A percentile compares a stretch with the other conserved stretches of the same genome.
These are phyloP conservation scores for Torymus aiolomorphi DNA, from an alignment of 2,888 invertebrate genomes.

Conservation along the genomic window DNA sequence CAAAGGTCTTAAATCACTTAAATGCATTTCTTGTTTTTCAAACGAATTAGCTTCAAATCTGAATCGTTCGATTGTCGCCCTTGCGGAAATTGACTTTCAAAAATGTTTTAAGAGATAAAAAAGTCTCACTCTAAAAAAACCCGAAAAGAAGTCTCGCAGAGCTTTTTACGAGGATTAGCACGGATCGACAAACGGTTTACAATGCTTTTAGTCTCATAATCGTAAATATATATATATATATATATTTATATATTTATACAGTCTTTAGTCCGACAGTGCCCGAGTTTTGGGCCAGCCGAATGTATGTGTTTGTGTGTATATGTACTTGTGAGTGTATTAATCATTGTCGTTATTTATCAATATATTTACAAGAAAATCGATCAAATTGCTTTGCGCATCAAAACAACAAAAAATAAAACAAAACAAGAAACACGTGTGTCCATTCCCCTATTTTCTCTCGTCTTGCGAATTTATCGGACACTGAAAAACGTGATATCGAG, in stretches of 20 bases:
- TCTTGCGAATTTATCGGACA: constrained; percentile 28
- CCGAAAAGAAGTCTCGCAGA: constrained; percentile 31
- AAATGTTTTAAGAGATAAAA: constrained; percentile 9
- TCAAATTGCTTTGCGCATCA: constrained; percentile 36
- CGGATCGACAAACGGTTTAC: constrained; percentile 52
- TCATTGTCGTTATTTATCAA: constrained; percentile 39
- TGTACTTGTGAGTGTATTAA: constrained; percentile 35
- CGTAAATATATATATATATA: constrained; percentile 45
- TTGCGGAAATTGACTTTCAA: too few relatives aligned
- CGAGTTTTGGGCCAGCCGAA: constrained; percentile 32
- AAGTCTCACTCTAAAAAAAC: constrained; percentile 29
- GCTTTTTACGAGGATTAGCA: constrained; percentile 22
- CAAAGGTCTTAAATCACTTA: too few relatives aligned
- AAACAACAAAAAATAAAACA: constrained; percentile 38
- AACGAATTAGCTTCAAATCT: not conserved
- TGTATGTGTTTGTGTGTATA: constrained; percentile 26
- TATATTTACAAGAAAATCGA: constrained; percentile 56
- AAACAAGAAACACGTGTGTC: constrained; percentile 31
- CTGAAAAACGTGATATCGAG: not conserved
- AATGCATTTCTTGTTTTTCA: too few relatives aligned
- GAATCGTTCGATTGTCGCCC: not conserved
- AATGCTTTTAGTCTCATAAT: constrained; percentile 57
- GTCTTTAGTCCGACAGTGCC: constrained; percentile 43
- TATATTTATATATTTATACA: constrained; percentile 49
- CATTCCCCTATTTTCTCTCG: constrained; percentile 9